Percentiles rank a stretch among this genome's conserved stretches.
phyloP scores from a whole-genome alignment of 2,113 vertebrate genomes.

The Jacana jacana region DNA sequence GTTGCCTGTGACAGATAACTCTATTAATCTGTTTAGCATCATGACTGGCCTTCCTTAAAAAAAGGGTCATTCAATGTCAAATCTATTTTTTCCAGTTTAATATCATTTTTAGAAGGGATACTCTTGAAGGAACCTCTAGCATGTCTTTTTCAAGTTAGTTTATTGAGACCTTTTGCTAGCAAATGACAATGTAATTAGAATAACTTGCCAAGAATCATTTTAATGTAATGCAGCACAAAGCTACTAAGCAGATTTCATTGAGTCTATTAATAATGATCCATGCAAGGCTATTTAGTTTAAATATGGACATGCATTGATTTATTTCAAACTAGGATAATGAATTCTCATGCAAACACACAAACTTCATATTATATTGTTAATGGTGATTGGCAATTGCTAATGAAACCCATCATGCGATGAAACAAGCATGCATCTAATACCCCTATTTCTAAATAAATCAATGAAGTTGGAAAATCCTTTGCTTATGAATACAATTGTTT shows the following conservation, averaged over 20 bases:
- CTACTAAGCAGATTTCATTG: conserved; percentile 65
- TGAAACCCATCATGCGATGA: conserved; percentile 56
- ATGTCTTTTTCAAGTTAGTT: conserved; percentile 17
- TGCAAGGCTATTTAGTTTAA: conserved; percentile 55
- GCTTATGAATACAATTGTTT: not conserved
- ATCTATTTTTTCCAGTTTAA: not conserved
- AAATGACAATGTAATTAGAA: conserved; percentile 33
- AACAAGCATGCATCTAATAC: conserved; percentile 31
- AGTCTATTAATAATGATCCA: conserved; percentile 66
- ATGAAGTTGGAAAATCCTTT: not conserved
- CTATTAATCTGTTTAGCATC: not conserved
- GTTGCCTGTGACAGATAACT: conserved; percentile 8
- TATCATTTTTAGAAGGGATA: not conserved
- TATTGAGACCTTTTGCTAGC: conserved; percentile 36
- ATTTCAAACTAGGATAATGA: conserved; percentile 6
- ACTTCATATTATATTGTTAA: conserved; percentile 35
- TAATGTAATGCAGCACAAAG: conserved; percentile 62
- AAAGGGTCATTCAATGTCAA: not conserved
- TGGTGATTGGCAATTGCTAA: conserved; percentile 34
- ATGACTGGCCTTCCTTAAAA: not conserved
- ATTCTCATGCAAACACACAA: conserved; percentile 53
- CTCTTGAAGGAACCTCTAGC: conserved; percentile 8
- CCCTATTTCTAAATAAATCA: not conserved
- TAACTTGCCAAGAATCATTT: conserved; percentile 7
- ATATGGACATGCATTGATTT: not conserved